Evolutionary conservation across 2,888 invertebrate species (phyloP).

Genomic region (Xanthia togata): DNA sequence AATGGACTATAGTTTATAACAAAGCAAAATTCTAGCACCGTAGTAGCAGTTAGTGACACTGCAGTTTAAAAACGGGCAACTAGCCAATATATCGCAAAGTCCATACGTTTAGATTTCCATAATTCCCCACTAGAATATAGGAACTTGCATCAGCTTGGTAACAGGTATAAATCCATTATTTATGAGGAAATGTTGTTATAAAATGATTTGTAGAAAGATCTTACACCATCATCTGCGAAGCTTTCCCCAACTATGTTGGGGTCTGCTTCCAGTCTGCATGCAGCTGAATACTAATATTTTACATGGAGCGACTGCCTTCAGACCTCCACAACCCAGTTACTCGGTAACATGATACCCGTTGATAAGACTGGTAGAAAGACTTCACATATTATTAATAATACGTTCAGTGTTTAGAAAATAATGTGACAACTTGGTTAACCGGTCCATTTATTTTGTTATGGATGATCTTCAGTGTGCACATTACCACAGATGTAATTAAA

Average conservation of each 20-base stretch:
- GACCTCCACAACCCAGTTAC: not conserved
- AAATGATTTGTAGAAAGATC: not conserved
- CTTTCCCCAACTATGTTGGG: not conserved
- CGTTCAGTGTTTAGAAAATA: too few species aligned
- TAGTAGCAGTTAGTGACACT: not conserved
- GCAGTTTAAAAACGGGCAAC: conserved; percentile 43
- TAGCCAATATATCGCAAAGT: conserved; percentile 36
- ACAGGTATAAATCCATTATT: conserved; percentile 16
- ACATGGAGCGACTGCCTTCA: not conserved
- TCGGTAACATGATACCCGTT: not conserved
- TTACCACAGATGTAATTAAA: not conserved
- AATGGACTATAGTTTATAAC: too few species aligned
- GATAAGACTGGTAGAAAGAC: too few species aligned
- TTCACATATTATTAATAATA: too few species aligned
- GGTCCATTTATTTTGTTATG: not conserved
- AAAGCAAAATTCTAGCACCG: not conserved
- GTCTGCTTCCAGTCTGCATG: not conserved
- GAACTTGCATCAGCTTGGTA: not conserved
- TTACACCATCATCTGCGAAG: not conserved
- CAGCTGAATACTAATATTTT: not conserved
- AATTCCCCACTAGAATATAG: conserved; percentile 36
- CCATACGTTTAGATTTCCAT: conserved; percentile 41
- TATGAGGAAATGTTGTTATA: not conserved
- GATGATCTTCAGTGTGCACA: not conserved
- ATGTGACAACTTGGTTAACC: not conserved